Conservation (phyloP, 2,797 vertebrate genomes). For the Galago senegalensis region DNA sequence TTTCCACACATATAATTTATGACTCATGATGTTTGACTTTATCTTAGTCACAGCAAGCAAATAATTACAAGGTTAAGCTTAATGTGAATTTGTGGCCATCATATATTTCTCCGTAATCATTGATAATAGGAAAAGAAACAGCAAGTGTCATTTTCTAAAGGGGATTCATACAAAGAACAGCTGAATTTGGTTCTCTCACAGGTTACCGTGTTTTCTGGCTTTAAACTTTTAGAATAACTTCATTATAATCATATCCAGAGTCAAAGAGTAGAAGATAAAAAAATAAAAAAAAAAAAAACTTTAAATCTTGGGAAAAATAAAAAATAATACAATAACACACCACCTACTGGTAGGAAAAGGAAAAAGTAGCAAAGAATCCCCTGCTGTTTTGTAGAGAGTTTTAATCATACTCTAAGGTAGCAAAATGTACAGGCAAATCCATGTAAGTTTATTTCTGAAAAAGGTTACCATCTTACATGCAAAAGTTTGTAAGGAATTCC, state of each 20-base stretch:
- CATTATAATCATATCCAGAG: neutral
- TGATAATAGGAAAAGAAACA: too few relatives aligned
- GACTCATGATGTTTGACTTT: too few relatives aligned
- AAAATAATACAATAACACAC: neutral
- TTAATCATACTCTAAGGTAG: neutral
- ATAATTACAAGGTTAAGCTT: too few relatives aligned
- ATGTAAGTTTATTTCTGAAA: neutral
- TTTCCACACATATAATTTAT: too few relatives aligned
- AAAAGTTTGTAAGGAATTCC: slow-evolving; percentile 7
- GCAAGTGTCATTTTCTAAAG: too few relatives aligned
- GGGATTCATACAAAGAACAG: too few relatives aligned
- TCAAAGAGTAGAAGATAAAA: neutral
- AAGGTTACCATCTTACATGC: neutral
- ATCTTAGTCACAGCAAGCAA: too few relatives aligned
- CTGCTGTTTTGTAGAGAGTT: neutral
- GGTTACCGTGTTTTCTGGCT: neutral
- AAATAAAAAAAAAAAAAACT: neutral
- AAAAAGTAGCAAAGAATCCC: neutral
- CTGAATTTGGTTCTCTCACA: too few relatives aligned
- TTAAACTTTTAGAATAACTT: neutral
- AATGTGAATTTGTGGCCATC: too few relatives aligned
- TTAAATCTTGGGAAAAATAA: neutral
- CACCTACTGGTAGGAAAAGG: neutral
- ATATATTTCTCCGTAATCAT: too few relatives aligned
- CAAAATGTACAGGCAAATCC: neutral